Percentiles rank a stretch among this genome's conserved stretches.
phyloP scores from a whole-genome alignment of 2,888 invertebrate species.

The Apamea crenata region DNA sequence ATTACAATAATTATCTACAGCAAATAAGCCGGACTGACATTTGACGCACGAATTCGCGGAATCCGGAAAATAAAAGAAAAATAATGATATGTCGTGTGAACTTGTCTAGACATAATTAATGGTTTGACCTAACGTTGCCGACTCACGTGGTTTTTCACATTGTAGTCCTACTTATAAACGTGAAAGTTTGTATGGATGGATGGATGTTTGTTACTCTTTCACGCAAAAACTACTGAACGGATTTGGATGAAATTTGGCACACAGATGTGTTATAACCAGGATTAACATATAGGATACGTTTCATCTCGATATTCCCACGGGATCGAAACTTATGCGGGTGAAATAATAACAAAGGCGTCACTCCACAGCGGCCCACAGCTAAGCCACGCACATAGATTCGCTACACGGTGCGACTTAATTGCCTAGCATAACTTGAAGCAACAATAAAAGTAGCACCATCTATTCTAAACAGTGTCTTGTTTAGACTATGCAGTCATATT shows the following conservation, averaged over 20 bases:
- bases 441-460: not conserved
- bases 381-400: not conserved
- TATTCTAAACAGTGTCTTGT: not conserved
- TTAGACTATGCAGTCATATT: not conserved
- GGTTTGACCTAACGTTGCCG: slow-evolving; percentile 12
- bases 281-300: too few relatives aligned
- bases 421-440: not conserved
- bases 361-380: not conserved
- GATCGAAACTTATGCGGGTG: too few relatives aligned
- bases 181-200: too few relatives aligned
- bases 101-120: slow-evolving; percentile 28
- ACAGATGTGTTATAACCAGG: too few relatives aligned
- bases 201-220: too few relatives aligned
- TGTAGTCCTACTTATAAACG: not conserved
- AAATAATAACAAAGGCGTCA: not conserved
- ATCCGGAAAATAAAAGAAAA: slow-evolving; percentile 33
- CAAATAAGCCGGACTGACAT: slow-evolving; percentile 8
- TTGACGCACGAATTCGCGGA: slow-evolving; percentile 26
- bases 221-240: too few relatives aligned
- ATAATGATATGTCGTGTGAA: slow-evolving; percentile 37
- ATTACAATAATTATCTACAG: slow-evolving; percentile 19
- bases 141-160: slow-evolving; percentile 21
- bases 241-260: too few relatives aligned
- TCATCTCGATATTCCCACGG: not conserved
- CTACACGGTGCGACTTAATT: not conserved